Base-by-base conservation (phyloP, 92 coral and sea anemone species). In the Porites rus region DNA sequence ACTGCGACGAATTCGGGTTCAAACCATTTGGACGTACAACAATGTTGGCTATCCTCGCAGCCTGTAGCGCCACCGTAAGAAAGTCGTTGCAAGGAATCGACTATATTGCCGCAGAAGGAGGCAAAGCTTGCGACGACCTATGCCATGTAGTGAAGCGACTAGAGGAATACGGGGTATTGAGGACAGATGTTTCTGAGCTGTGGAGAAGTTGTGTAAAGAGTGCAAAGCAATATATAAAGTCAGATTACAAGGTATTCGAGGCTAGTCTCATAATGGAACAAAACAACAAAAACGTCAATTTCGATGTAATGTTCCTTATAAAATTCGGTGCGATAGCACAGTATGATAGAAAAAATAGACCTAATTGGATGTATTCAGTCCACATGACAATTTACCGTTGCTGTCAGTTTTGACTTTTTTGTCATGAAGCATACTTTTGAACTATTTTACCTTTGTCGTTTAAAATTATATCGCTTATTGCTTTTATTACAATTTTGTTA, bases 1-100 rank as follows among this genome's bases (percentile, higher is more conserved):
- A 83, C 61, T 83, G 87, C 69, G 72, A 83, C 4, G 87, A 83
- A 83, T 54, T 16, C 14, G 87, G 81, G 12, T 83, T 83, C 81
- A 19, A 71, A 62, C 80, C 79, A 1, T 73, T 73, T 17, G 86
- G 86, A 56, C 77, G 79, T 31, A 82, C 78, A 53, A 82, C 70
- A 10, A 52, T 82, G 78, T 67, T 82, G 58, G 17, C 43, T 79
- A 82, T 82, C 65, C 56, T 82, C 50, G 7, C 65, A 9, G 65
- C 17, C 59, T 83, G 87, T 74, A 73, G 59, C 14, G 87, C 87
- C 51, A 54, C 80, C 61, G 73, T 64, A 52, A 68, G 84, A 28
- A 79, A 74, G 81, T 73, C n/a, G n/a, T n/a, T n/a, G 56, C 87
- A 83, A 20, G 80, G 80, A 17, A 62, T 83, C 62, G 81, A 83